These are phyloP conservation scores for Flexamia atlantica DNA, from an alignment of 2,888 invertebrate genomes.

Conservation along the genomic window DNA sequence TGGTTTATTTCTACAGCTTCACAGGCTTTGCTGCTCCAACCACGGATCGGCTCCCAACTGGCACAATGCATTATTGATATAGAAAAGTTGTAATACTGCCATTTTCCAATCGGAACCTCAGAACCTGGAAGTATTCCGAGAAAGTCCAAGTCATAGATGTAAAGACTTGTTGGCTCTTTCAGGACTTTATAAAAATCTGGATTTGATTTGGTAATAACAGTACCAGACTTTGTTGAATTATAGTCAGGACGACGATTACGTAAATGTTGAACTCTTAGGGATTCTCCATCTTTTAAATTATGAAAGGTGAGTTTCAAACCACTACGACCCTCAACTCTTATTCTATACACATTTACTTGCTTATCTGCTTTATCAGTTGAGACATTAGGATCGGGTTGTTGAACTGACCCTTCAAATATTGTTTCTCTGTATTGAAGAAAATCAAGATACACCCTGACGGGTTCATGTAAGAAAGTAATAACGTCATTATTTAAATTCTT, in stretches of 20 bases:
- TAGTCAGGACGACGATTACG: slow-evolving; percentile 1
- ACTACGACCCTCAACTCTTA: neutral
- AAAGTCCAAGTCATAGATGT: slow-evolving; percentile 7
- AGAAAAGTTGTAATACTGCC: neutral
- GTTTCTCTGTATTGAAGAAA: too few species aligned
- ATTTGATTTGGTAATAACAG: neutral
- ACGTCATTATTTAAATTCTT: too few species aligned
- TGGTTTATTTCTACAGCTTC: neutral
- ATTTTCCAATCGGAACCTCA: neutral
- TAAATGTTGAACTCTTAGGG: neutral
- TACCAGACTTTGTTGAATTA: neutral
- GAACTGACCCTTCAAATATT: neutral
- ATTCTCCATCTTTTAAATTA: neutral
- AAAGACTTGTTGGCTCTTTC: neutral
- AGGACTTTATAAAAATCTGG: neutral
- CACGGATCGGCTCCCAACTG: neutral
- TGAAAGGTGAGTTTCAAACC: neutral
- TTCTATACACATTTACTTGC: neutral
- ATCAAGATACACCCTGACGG: neutral
- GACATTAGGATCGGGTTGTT: neutral
- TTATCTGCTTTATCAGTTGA: neutral
- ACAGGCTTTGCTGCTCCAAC: neutral
- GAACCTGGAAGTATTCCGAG: slow-evolving; percentile 24
- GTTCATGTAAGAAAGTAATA: neutral
- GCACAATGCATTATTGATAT: neutral